Percentiles rank a stretch among this genome's conserved stretches.
Conservation (phyloP, 2,888 invertebrate genomes). For the Lycaena phlaeas region DNA sequence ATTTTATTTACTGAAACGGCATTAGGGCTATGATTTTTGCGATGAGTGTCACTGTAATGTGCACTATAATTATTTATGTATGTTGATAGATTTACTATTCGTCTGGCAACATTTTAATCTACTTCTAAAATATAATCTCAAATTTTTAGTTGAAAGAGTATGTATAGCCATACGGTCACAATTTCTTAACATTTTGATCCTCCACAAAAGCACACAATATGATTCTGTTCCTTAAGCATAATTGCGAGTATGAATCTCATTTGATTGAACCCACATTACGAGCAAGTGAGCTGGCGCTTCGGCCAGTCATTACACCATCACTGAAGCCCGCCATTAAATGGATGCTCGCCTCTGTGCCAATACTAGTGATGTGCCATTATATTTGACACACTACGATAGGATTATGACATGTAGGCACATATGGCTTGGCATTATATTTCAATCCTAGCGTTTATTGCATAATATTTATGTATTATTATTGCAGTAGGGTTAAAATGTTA, state of each 20-base stretch:
- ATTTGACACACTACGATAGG: neutral
- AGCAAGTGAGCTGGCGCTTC: neutral
- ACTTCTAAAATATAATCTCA: too few species aligned
- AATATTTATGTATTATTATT: neutral
- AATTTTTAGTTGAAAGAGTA: too few species aligned
- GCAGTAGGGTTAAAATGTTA: neutral
- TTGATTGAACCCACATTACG: neutral
- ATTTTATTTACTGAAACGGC: too few species aligned
- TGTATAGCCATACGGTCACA: too few species aligned
- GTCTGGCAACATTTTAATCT: too few species aligned
- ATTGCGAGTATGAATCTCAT: slow-evolving; percentile 3
- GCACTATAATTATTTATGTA: too few species aligned
- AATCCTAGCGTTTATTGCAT: neutral
- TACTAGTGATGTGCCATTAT: slow-evolving; percentile 1
- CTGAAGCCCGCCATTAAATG: neutral
- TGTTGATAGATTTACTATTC: too few species aligned
- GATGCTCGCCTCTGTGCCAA: neutral
- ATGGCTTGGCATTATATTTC: neutral
- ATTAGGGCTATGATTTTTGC: too few species aligned
- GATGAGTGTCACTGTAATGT: too few species aligned
- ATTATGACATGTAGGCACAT: neutral
- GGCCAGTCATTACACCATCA: neutral
- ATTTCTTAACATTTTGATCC: too few species aligned
- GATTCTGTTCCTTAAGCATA: neutral
- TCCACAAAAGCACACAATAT: too few species aligned